Conservation (phyloP, 1,140 invertebrate genomes). For the Drosophila mauritiana region DNA sequence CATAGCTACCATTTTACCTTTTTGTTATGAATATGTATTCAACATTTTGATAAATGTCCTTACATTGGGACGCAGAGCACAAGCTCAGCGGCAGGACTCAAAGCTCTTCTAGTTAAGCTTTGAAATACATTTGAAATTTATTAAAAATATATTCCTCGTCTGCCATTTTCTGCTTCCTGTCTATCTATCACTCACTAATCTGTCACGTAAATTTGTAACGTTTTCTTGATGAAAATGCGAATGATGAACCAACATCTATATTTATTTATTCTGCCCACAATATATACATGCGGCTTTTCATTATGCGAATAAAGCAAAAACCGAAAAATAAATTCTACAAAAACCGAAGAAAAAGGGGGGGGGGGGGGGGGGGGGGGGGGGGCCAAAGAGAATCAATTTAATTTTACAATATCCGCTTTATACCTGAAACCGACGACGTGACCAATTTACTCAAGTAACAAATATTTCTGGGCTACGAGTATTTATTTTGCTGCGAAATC, state of each 20-base stretch:
- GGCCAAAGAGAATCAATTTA: slow-evolving; percentile 68
- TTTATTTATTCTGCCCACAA: slow-evolving; percentile 73
- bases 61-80: neutral
- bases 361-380: slow-evolving; percentile 9
- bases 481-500: slow-evolving; percentile 72
- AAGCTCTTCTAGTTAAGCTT: slow-evolving; percentile 3
- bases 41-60: too few species aligned
- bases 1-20: too few species aligned
- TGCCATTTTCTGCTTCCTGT: slow-evolving; percentile 6
- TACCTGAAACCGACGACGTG: slow-evolving; percentile 73
- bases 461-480: slow-evolving; percentile 56
- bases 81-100: neutral
- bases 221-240: slow-evolving; percentile 74
- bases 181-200: slow-evolving; percentile 58
- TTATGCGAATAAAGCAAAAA: slow-evolving; percentile 60
- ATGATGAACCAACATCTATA: slow-evolving; percentile 68
- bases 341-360: slow-evolving; percentile 9
- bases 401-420: slow-evolving; percentile 83
- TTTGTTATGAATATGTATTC: too few species aligned
- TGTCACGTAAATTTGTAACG: slow-evolving; percentile 77
- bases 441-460: slow-evolving; percentile 79
- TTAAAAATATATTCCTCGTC: slow-evolving; percentile 39
- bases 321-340: slow-evolving; percentile 26
- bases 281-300: slow-evolving; percentile 56
- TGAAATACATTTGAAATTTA: slow-evolving; percentile 65